These are phyloP conservation scores for Mormyrops boulengeri DNA, from an alignment of 2,797 vertebrate genomes.

Conservation along the genomic window DNA sequence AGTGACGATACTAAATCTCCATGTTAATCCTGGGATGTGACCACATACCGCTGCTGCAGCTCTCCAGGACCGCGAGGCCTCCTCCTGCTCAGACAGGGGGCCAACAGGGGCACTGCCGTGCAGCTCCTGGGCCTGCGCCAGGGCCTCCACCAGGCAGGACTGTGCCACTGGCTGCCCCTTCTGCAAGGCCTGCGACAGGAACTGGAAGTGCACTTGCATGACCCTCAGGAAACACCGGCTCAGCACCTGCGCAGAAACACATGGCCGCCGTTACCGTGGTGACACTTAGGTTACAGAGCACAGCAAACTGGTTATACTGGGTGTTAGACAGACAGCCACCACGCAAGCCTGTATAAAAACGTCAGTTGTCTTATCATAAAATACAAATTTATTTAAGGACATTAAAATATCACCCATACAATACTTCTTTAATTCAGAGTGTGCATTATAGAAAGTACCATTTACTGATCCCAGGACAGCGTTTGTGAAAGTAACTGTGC, in stretches of 20 bases:
- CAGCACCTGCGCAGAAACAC: conserved; percentile 69
- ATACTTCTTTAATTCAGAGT: background rate
- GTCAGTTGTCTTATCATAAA: background rate
- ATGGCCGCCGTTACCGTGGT: conserved; percentile 15
- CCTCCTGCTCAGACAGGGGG: conserved; percentile 79
- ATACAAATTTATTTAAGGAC: background rate
- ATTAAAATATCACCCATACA: background rate
- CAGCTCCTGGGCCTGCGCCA: conserved; percentile 83
- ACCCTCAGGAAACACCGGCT: conserved; percentile 96
- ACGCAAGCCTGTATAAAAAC: background rate
- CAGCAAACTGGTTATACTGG: background rate
- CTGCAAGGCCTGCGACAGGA: conserved; percentile 93
- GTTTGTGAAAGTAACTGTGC: background rate
- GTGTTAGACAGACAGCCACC: background rate
- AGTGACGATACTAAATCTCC: background rate
- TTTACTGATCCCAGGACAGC: background rate
- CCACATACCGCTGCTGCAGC: conserved; percentile 82
- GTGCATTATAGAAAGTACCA: background rate
- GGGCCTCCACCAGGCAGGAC: conserved; percentile 84
- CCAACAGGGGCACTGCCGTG: conserved; percentile 62
- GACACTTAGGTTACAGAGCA: background rate
- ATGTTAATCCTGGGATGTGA: background rate
- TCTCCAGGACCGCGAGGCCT: conserved; percentile 88
- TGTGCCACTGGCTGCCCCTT: conserved; percentile 95
- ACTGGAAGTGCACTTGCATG: conserved; percentile 99